Percentiles rank a stretch among this genome's conserved stretches.
phyloP scores from a whole-genome alignment of 2,888 invertebrate genomes.

The Junonia oenone region DNA sequence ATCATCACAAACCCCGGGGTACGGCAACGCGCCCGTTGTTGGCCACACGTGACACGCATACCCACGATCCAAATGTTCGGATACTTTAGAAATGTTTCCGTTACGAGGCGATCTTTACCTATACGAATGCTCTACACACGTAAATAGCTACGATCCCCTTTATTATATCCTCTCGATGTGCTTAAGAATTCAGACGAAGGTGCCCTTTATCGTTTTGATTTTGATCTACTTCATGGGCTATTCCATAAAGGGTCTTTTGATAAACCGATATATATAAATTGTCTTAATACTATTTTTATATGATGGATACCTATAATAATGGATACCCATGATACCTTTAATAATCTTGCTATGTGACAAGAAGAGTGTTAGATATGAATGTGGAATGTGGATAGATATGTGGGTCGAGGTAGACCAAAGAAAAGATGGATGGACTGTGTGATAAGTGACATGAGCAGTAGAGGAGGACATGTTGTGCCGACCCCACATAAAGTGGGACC shows the following conservation, averaged over 20 bases:
- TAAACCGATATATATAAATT: constrained; percentile 1
- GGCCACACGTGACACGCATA: constrained; percentile 67
- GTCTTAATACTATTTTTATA: background rate
- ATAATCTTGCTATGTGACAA: too few species aligned
- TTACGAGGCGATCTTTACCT: constrained; percentile 69
- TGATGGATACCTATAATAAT: too few species aligned
- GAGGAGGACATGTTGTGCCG: too few species aligned
- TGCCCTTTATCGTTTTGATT: constrained; percentile 31
- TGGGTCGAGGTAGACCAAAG: too few species aligned
- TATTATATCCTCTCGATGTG: constrained; percentile 48
- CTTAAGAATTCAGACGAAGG: constrained; percentile 32
- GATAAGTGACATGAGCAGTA: too few species aligned
- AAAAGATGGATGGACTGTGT: too few species aligned
- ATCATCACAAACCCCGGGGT: constrained; percentile 75
- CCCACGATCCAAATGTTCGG: constrained; percentile 55
- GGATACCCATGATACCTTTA: too few species aligned
- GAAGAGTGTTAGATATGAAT: too few species aligned
- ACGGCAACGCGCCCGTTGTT: constrained; percentile 65
- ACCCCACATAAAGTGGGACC: too few species aligned
- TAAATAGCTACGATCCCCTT: constrained; percentile 63
- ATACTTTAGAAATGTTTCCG: constrained; percentile 73
- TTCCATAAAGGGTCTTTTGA: constrained; percentile 16
- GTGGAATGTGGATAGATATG: too few species aligned
- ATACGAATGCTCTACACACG: constrained; percentile 63
- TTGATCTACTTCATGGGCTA: constrained; percentile 27